These are phyloP conservation scores for Chrysomela aeneicollis DNA, from an alignment of 2,888 invertebrate genomes.

Conservation along the genomic window DNA sequence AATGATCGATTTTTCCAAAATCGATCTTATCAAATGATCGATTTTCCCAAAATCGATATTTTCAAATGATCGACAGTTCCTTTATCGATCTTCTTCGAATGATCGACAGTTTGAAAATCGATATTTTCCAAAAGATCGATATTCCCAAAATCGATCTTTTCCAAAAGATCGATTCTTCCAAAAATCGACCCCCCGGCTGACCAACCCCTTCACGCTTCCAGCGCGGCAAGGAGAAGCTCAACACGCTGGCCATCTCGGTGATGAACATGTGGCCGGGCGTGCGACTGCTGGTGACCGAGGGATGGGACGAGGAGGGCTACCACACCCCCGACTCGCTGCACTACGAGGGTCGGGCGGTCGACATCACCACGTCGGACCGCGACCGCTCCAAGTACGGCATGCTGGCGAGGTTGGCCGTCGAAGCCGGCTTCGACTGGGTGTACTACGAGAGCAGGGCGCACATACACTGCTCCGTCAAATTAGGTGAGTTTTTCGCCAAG, in stretches of 20 bases:
- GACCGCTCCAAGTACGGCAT: constrained; percentile 95
- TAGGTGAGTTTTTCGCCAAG: constrained; percentile 85
- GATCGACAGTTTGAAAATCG: too few relatives aligned
- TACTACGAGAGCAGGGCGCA: constrained; percentile 94
- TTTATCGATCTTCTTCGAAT: too few relatives aligned
- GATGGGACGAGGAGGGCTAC: constrained; percentile 90
- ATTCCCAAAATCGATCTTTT: too few relatives aligned
- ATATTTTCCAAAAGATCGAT: too few relatives aligned
- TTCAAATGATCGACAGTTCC: too few relatives aligned
- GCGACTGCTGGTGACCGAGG: constrained; percentile 89
- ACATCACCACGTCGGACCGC: constrained; percentile 93
- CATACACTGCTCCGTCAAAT: constrained; percentile 97
- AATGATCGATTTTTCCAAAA: too few relatives aligned
- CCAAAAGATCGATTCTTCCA: too few relatives aligned
- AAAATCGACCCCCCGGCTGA: too few relatives aligned
- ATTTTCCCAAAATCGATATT: too few relatives aligned
- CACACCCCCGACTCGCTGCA: constrained; percentile 86
- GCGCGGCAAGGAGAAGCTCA: constrained; percentile 95
- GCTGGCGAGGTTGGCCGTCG: constrained; percentile 93
- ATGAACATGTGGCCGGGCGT: constrained; percentile 99
- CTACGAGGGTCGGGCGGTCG: constrained; percentile 96
- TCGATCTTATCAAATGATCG: too few relatives aligned
- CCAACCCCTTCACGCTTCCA: too few relatives aligned
- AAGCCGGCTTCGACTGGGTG: constrained; percentile 99
- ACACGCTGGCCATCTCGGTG: constrained; percentile 93